Evolutionary conservation across 2,888 invertebrate species (phyloP).

Genomic region (Eretmocerus hayati): DNA sequence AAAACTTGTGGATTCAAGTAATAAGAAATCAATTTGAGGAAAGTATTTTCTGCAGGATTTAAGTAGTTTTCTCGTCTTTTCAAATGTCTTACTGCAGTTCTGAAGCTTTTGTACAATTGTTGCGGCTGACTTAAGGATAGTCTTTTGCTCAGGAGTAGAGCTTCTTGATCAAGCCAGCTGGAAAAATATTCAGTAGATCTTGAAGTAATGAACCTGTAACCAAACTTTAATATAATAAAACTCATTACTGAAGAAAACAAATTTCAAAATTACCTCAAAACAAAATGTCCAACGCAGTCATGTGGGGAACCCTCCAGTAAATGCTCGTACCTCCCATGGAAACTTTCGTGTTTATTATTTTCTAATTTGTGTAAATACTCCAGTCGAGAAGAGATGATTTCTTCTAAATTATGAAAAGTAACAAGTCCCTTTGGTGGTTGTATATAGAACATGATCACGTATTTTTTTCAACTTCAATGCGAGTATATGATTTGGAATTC

Average conservation of each 20-base stretch:
- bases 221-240: neutral
- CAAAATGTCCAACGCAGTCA: constrained; percentile 57
- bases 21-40: constrained; percentile 28
- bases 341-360: constrained; percentile 38
- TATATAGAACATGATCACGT: constrained; percentile 51
- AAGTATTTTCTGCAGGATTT: constrained; percentile 24
- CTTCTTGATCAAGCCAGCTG: constrained; percentile 36
- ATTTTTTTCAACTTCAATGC: neutral
- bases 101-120: constrained; percentile 36
- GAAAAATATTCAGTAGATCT: constrained; percentile 32
- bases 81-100: constrained; percentile 29
- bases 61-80: constrained; percentile 20
- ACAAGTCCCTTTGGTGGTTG: constrained; percentile 52
- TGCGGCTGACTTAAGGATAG: constrained; percentile 30
- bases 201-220: constrained; percentile 36
- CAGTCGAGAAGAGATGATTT: constrained; percentile 50
- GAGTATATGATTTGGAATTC: no score
- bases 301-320: constrained; percentile 54
- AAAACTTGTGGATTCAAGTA: constrained; percentile 29
- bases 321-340: constrained; percentile 50
- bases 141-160: constrained; percentile 33
- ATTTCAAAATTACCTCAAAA: constrained; percentile 44
- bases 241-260: neutral
- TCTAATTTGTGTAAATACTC: constrained; percentile 47
- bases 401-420: constrained; percentile 51